Conservation (phyloP, 2,113 vertebrate species). For the Oreochromis aureus region DNA sequence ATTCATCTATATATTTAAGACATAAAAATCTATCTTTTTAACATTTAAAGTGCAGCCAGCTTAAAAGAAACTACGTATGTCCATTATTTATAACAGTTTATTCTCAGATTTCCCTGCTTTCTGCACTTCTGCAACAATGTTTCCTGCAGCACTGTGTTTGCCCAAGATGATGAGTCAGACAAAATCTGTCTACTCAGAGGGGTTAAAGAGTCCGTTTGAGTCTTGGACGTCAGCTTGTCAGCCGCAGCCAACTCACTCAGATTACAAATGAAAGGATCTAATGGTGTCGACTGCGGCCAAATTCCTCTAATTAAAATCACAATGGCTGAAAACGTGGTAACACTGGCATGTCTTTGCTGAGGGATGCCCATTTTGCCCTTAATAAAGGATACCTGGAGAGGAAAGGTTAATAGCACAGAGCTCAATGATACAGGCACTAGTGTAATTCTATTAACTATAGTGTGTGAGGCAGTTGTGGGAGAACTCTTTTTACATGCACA, state of each 20-base stretch:
- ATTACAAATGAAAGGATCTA: conserved; percentile 58
- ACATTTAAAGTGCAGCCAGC: not conserved
- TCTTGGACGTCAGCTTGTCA: conserved; percentile 41
- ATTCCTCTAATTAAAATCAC: conserved; percentile 63
- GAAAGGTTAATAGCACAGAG: conserved; percentile 41
- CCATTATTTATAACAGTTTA: not conserved
- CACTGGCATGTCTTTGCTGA: conserved; percentile 14
- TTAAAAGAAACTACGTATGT: not conserved
- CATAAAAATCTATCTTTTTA: not conserved
- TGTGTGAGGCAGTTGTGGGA: conserved; percentile 6
- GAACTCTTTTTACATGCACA: not conserved
- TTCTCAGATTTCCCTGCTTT: not conserved
- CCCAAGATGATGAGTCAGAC: conserved; percentile 2
- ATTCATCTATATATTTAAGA: not conserved
- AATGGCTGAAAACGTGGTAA: conserved; percentile 31
- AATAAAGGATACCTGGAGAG: conserved; percentile 30
- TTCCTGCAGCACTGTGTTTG: not conserved
- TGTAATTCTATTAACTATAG: conserved; percentile 43
- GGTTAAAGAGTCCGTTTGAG: conserved; percentile 42
- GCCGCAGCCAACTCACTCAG: conserved; percentile 37
- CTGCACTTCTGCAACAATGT: not conserved
- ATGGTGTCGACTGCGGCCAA: conserved; percentile 42
- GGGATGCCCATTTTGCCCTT: conserved; percentile 33
- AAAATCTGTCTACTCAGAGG: conserved; percentile 26
- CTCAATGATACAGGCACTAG: conserved; percentile 11